A percentile compares a stretch with the other conserved stretches of the same genome.
Conservation (phyloP, 1,140 invertebrate genomes). For the Chironomus tepperi region DNA sequence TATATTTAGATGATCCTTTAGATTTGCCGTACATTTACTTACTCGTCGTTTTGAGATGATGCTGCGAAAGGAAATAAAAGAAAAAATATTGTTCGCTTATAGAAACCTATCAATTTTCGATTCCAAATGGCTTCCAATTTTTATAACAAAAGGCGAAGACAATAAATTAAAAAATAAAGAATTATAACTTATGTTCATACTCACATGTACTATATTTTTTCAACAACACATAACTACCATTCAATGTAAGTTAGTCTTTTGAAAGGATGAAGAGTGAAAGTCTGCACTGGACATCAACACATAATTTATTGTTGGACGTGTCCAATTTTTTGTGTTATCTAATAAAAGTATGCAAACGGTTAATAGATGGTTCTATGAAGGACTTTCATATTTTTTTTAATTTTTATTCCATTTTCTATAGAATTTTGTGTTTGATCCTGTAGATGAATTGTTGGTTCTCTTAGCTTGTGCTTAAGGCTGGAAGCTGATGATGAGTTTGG, state of each 20-base stretch:
- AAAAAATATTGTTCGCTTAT: background rate
- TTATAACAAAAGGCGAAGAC: background rate
- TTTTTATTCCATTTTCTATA: too few species aligned
- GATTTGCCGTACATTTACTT: background rate
- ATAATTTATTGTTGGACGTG: conserved; percentile 17
- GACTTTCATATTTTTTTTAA: too few species aligned
- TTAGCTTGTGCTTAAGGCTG: too few species aligned
- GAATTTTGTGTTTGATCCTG: too few species aligned
- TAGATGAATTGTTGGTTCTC: too few species aligned
- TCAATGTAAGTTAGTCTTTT: background rate
- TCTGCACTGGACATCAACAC: background rate
- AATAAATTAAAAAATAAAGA: background rate
- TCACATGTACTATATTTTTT: background rate
- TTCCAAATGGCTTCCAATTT: background rate
- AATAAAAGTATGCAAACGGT: background rate
- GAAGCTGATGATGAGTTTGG: too few species aligned
- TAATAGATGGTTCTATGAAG: too few species aligned
- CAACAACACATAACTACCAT: background rate
- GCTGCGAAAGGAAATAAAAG: too few species aligned
- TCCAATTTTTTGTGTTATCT: background rate
- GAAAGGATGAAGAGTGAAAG: background rate
- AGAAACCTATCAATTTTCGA: background rate
- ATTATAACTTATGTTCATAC: background rate
- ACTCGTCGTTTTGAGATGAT: background rate
- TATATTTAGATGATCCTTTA: background rate